Percentiles rank a stretch among this genome's conserved stretches.
Conservation (phyloP, 2,113 vertebrate genomes). For the Phrynosoma platyrhinos region DNA sequence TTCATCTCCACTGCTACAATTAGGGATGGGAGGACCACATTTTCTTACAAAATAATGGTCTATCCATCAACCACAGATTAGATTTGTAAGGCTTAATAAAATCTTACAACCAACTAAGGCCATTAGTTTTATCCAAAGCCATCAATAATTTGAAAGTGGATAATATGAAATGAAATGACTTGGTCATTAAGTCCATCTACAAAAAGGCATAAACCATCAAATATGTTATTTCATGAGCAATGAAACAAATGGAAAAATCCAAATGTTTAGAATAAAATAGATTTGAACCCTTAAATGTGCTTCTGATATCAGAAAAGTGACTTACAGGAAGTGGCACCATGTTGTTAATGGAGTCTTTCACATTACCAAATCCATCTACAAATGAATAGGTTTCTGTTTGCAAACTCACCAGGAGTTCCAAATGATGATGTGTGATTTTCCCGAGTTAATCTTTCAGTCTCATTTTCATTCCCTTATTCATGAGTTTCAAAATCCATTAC, state of each 20-base stretch:
- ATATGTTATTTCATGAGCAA: not conserved
- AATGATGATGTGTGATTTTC: not conserved
- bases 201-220: not conserved
- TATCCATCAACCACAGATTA: not conserved
- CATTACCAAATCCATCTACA: constrained; percentile 10
- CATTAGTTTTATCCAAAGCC: not conserved
- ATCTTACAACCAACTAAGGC: not conserved
- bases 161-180: not conserved
- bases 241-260: not conserved
- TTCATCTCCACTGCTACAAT: not conserved
- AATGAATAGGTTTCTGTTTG: not conserved
- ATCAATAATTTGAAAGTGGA: not conserved
- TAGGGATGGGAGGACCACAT: not conserved
- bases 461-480: not conserved
- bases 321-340: not conserved
- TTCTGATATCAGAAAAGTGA: not conserved
- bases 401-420: not conserved
- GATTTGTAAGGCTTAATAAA: not conserved
- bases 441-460: not conserved
- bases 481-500: constrained; percentile 9
- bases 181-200: not conserved
- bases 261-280: not conserved
- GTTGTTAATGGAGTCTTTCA: not conserved
- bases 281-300: constrained; percentile 11
- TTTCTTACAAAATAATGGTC: not conserved